Base-by-base conservation (phyloP, 2,113 vertebrate genomes). In the Pangasianodon gigas region DNA sequence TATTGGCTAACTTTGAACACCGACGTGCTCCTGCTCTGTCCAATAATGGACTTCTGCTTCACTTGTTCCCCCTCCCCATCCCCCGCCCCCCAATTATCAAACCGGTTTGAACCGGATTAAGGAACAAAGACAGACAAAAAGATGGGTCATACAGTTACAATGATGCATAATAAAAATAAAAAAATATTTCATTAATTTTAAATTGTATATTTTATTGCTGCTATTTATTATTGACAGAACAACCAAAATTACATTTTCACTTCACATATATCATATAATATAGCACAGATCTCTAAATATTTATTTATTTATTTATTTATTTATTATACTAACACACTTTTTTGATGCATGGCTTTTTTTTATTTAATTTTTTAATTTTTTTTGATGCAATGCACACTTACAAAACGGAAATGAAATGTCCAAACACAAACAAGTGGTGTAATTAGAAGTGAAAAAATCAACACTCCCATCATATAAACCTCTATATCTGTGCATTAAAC, bases 31-130 rank as follows among this genome's bases (percentile, higher is more conserved):
- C 24, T 37, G 62, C 14, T 44, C 81, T 9, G n/a, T 19, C 74
- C 83, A 3, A 60, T 48, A 60, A 7, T 11, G 16, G 56, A 65
- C 8, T 18, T 46, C 37, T 11, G 77, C 54, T 86, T 82, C 16
- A 4, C 44, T 4, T 21, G 37, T 14, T n/a, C 14, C 69, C 14
- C 11, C 52, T 14, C 14, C 13, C 3, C 65, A 0, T 11, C 44
- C 75, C 24, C 2, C 52, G 37, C 18, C 37, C 37, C 37, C 37
- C 37, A 37, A 37, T 44, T 2, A 9, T 29, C 7, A 80, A 71
- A 80, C 91, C 89, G 60, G 89, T 90, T 87, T 81, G 44, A 85
- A 87, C 91, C 44, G 87, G 91, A 89, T 87, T 60, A 44, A 81
- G 37, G 44, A 87, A 90, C 91, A 90, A 92, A 87, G 84, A n/a